Conservation (phyloP, 1,140 invertebrate species). For the Penaeus japonicus region DNA sequence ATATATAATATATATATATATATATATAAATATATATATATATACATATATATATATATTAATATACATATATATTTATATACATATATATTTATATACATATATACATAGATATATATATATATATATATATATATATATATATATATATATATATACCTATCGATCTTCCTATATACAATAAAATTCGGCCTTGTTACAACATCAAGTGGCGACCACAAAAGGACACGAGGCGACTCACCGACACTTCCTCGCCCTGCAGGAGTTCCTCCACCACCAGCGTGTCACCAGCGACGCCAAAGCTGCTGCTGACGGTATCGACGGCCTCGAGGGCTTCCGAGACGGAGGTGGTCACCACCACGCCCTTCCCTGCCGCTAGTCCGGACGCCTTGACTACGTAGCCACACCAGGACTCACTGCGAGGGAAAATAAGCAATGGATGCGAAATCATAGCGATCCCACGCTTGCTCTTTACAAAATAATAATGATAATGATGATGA, state of each 20-base stretch:
- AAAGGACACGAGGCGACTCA: conserved; percentile 65
- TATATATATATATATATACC: too few species aligned
- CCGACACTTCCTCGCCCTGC: conserved; percentile 92
- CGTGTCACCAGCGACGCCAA: conserved; percentile 66
- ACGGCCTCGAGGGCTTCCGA: conserved; percentile 84
- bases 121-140: too few species aligned
- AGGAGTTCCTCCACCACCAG: conserved; percentile 86
- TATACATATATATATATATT: neutral
- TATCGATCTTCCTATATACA: too few species aligned
- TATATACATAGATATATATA: too few species aligned
- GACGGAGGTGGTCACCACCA: conserved; percentile 80
- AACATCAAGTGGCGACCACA: too few species aligned
- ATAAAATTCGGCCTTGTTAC: too few species aligned
- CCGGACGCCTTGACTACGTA: conserved; percentile 94
- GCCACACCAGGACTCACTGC: conserved; percentile 67
- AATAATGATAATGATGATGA: too few species aligned
- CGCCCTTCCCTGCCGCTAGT: conserved; percentile 95
- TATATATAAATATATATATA: neutral
- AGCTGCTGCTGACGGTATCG: conserved; percentile 72
- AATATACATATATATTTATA: conserved; percentile 4
- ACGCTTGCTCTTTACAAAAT: too few species aligned
- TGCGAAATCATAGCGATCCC: too few species aligned
- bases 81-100: neutral
- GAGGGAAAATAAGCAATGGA: conserved; percentile 8
- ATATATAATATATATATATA: neutral